These are phyloP conservation scores for Anabacerthia variegaticeps DNA, from an alignment of 2,797 vertebrate genomes.

Conservation along the genomic window DNA sequence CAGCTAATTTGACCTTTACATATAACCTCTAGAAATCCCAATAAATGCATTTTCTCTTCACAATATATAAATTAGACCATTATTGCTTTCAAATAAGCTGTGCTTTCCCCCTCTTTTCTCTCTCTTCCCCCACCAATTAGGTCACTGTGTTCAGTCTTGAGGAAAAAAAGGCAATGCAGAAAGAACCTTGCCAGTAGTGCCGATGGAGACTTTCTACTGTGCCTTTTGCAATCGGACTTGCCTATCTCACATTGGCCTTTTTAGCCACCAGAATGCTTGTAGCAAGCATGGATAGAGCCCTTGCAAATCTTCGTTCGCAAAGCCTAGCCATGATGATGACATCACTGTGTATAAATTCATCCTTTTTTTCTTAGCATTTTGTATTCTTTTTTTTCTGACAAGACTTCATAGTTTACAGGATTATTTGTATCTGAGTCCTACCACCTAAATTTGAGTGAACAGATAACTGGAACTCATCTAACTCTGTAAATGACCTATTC, in stretches of 20 bases:
- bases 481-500: neutral
- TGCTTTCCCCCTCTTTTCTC: fast-evolving
- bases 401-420: neutral
- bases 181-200: no score
- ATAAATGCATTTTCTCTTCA: constrained; percentile 42
- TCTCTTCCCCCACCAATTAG: fast-evolving
- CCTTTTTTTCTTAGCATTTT: neutral
- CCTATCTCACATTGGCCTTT: no score
- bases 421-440: neutral
- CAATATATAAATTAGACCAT: neutral
- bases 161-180: no score
- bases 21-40: constrained; percentile 27
- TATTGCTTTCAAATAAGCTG: constrained; percentile 13
- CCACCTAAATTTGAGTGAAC: neutral
- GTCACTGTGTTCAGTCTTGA: neutral
- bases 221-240: no score
- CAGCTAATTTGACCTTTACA: constrained; percentile 27
- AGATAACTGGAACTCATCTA: neutral
- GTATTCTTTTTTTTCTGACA: neutral
- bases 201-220: no score
- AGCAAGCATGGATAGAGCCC: no score
- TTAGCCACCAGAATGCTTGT: no score
- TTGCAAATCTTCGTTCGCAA: no score
- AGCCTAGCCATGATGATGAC: no score
- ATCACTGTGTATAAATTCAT: neutral